A percentile compares a stretch with the other conserved stretches of the same genome.
phyloP scores from a whole-genome alignment of 30 jellyfish, hydroid and myxozoan genomes.

The Haliclystus octoradiatus region DNA sequence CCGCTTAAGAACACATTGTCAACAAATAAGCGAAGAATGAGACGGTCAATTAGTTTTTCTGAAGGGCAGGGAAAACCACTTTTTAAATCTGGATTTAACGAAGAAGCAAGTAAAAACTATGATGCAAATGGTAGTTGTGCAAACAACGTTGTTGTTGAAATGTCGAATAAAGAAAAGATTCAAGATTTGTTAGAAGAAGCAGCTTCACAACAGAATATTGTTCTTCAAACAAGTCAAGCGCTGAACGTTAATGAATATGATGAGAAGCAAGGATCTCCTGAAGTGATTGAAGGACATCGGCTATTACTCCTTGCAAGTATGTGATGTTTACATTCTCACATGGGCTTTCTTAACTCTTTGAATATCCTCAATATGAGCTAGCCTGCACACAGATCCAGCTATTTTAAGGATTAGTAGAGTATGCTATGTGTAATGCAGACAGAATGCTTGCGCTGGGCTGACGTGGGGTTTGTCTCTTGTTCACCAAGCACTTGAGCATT shows the following conservation, averaged over 20 bases:
- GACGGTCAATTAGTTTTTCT: slow-evolving; percentile 87
- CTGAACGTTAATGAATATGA: slow-evolving; percentile 53
- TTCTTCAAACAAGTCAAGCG: slow-evolving; percentile 93
- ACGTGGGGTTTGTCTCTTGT: too few relatives aligned
- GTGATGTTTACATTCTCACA: too few relatives aligned
- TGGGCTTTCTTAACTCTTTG: too few relatives aligned
- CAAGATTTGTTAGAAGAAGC: slow-evolving; percentile 87
- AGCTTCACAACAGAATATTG: slow-evolving; percentile 92
- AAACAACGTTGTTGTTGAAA: slow-evolving; percentile 21
- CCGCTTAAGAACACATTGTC: slow-evolving; percentile 11
- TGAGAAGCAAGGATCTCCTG: slow-evolving; percentile 92
- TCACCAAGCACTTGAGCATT: too few relatives aligned
- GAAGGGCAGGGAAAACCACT: slow-evolving; percentile 36
- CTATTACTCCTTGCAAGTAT: slow-evolving; percentile 84
- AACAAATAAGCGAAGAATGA: slow-evolving; percentile 30
- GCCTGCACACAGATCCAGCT: too few relatives aligned
- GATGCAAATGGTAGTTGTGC: slow-evolving; percentile 14
- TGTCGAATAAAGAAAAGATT: slow-evolving; percentile 24
- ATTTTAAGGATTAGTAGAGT: too few relatives aligned
- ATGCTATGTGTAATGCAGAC: too few relatives aligned
- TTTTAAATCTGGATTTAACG: slow-evolving; percentile 73
- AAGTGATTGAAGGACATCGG: slow-evolving; percentile 95
- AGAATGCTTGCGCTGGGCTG: too few relatives aligned
- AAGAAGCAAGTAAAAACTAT: slow-evolving; percentile 62
- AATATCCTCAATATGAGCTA: too few relatives aligned